A percentile compares a stretch with the other conserved stretches of the same genome.
These are phyloP conservation scores for Astreopora myriophthalma DNA, from an alignment of 64 coral and sea anemone genomes.

Conservation along the genomic window DNA sequence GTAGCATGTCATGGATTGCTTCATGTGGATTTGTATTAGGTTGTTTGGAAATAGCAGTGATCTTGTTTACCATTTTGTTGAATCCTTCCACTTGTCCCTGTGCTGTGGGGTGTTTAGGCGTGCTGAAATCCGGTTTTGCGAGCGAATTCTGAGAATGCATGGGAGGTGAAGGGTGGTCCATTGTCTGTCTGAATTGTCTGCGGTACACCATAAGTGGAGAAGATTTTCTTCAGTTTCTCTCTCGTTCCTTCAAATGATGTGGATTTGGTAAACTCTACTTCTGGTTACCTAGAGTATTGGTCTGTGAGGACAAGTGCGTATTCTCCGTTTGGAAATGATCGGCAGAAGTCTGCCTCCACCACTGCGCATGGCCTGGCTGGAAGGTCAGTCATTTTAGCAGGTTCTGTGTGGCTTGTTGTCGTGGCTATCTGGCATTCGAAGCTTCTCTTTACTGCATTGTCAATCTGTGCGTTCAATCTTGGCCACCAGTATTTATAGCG, in stretches of 20 bases:
- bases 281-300: conserved; percentile 67
- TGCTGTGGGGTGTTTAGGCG: conserved; percentile 41
- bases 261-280: conserved; percentile 53
- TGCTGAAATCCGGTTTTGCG: conserved; percentile 39
- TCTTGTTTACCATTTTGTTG: conserved; percentile 70
- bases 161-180: conserved; percentile 60
- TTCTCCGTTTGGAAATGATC: conserved; percentile 55
- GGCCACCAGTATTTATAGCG: conserved; percentile 50
- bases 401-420: conserved; percentile 18
- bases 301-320: conserved; percentile 48
- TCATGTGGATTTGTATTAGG: conserved; percentile 8
- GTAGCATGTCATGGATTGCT: background rate
- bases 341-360: background rate
- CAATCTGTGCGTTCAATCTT: conserved; percentile 50
- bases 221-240: conserved; percentile 68
- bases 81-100: conserved; percentile 73
- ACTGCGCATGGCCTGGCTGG: conserved; percentile 30
- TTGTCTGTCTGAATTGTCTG: conserved; percentile 56
- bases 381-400: conserved; percentile 58
- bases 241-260: conserved; percentile 52
- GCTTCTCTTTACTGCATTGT: conserved; percentile 32
- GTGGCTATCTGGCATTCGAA: conserved; percentile 53
- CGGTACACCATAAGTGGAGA: conserved; percentile 51
- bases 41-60: conserved; percentile 1
- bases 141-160: conserved; percentile 37